A percentile compares a stretch with the other conserved stretches of the same genome.
These are phyloP conservation scores for Palythoa grandiflora DNA, from an alignment of 92 coral and sea anemone genomes.

Conservation along the genomic window DNA sequence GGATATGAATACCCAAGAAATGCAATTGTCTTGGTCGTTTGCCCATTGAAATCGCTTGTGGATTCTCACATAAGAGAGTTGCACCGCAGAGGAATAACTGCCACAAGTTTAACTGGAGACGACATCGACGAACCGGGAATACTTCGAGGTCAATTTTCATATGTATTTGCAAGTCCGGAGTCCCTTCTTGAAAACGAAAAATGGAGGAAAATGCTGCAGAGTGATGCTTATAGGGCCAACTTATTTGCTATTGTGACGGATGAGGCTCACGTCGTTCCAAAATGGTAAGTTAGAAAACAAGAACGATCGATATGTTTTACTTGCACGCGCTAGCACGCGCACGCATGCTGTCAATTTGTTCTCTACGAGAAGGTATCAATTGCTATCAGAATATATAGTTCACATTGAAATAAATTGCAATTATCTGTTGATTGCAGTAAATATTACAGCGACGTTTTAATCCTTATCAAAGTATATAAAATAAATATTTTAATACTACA, in stretches of 20 bases:
- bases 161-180: conserved; percentile 67
- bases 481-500: too few relatives aligned
- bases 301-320: not conserved
- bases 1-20: conserved; percentile 56
- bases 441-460: not conserved
- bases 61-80: conserved; percentile 70
- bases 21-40: conserved; percentile 65
- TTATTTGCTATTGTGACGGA: conserved; percentile 63
- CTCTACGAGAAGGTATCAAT: not conserved
- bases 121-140: conserved; percentile 54
- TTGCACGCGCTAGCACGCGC: too few relatives aligned
- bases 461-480: not conserved
- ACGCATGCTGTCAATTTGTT: not conserved
- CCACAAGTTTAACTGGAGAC: conserved; percentile 43
- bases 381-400: not conserved
- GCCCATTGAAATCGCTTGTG: conserved; percentile 65
- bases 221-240: conserved; percentile 52
- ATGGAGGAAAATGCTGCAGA: conserved; percentile 63
- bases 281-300: conserved; percentile 45
- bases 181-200: conserved; percentile 61
- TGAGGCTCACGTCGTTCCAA: conserved; percentile 75
- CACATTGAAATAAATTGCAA: not conserved
- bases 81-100: conserved; percentile 41
- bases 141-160: conserved; percentile 52
- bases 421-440: too few relatives aligned